phyloP scores from a whole-genome alignment of 2,888 invertebrate species.

The Melangyna quadrimaculata region DNA sequence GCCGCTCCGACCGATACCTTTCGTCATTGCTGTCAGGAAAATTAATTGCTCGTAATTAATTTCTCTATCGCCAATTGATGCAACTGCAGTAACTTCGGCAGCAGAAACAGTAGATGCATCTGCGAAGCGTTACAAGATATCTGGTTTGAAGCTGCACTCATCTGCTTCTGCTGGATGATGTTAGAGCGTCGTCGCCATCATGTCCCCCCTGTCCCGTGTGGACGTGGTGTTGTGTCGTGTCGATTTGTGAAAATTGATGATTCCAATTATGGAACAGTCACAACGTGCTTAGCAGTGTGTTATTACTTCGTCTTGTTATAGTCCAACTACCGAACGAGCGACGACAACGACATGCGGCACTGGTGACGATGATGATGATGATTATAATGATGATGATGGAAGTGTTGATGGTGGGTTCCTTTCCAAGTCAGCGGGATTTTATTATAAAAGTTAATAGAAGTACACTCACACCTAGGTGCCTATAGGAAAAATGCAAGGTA shows the following conservation, averaged over 20 bases:
- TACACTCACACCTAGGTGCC: neutral
- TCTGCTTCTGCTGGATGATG: constrained; percentile 26
- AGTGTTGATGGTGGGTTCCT: constrained; percentile 63
- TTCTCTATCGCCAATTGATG: constrained; percentile 70
- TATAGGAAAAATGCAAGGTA: neutral
- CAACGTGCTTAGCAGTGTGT: constrained; percentile 69
- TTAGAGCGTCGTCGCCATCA: constrained; percentile 19
- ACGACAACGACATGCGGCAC: constrained; percentile 26
- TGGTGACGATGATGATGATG: constrained; percentile 38
- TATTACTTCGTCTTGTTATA: constrained; percentile 36
- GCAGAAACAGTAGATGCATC: constrained; percentile 58
- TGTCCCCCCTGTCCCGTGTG: constrained; percentile 11
- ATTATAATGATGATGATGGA: constrained; percentile 58
- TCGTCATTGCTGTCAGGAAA: constrained; percentile 69
- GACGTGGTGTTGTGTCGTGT: constrained; percentile 55
- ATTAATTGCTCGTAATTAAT: constrained; percentile 70
- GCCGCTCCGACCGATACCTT: constrained; percentile 65
- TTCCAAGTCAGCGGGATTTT: constrained; percentile 60
- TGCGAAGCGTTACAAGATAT: constrained; percentile 62
- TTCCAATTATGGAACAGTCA: constrained; percentile 79
- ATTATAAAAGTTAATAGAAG: constrained; percentile 52
- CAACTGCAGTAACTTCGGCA: constrained; percentile 30
- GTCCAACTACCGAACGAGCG: constrained; percentile 9
- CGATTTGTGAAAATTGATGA: constrained; percentile 78
- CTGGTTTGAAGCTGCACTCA: constrained; percentile 60